Evolutionary conservation across 2,797 vertebrate species (phyloP), one percentile per base, ranked within the genome.

Genomic region (Craterocephalus amniculus): DNA sequence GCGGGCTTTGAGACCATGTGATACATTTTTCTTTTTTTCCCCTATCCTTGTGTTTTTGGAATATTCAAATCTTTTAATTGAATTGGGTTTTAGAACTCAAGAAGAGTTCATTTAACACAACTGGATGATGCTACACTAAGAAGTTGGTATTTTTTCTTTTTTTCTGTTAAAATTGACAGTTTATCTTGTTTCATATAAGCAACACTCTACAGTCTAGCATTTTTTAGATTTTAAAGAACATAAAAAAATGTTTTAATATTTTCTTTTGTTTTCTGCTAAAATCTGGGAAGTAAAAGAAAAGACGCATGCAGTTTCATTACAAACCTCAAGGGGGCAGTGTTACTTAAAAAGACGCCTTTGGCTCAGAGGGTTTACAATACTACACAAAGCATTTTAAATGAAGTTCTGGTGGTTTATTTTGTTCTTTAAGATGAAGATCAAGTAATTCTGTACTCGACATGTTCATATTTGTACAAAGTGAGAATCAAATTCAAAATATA

Each of bases 271-370:
- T 49, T 6, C 22, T 58, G 26, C 20, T 22, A 12, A 6, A 64
- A 26, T 63, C 0, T 52, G 35, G 6, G 2, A 18, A 49, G n/a
- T 9, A 38, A 26, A 52, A 49, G 35, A 14, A 18, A 43, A 18
- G 2, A 4, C 16, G 2, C 52, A 9, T 55, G 51, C 31, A 70
- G 27, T 84, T 18, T 31, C 36, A 14, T 6, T 34, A 0, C 55
- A 57, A 24, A 51, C 64, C 91, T 82, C 83, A 65, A 55, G 91
- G 72, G 75, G 91, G 89, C 89, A 90, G 83, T 90, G 74, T 86
- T 36, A 4, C 68, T 87, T 68, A 16, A 18, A 78, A 73, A 22
- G 3, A 63, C 26, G 6, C 40, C 2, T 63, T 6, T 67, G 69
- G 8, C 24, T 16, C 43, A 8, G 4, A 27, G 34, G 32, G 59